These are phyloP conservation scores for Hydractinia echinata DNA, from an alignment of 30 jellyfish, hydroid and myxozoan species.

Conservation along the genomic window DNA sequence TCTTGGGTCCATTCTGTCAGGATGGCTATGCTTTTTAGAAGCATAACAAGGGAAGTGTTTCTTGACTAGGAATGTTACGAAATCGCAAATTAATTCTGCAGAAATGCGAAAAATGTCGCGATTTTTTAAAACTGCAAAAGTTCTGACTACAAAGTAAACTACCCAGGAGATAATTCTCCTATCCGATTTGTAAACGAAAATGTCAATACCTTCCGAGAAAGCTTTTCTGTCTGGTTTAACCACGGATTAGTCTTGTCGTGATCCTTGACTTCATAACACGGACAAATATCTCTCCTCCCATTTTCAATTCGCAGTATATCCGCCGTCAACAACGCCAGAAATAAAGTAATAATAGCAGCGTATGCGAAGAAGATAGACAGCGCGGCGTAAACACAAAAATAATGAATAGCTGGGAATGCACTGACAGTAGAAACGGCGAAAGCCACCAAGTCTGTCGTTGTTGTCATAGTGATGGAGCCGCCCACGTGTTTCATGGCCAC, in stretches of 20 bases:
- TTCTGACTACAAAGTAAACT: too few species aligned
- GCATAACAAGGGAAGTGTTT: too few species aligned
- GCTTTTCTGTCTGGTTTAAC: not conserved
- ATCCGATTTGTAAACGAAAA: not conserved
- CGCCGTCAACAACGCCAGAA: constrained; percentile 41
- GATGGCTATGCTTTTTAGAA: too few species aligned
- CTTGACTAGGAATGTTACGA: too few species aligned
- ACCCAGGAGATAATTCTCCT: too few species aligned
- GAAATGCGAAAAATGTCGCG: too few species aligned
- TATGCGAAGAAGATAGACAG: constrained; percentile 37
- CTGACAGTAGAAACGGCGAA: constrained; percentile 56
- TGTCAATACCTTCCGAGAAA: constrained; percentile 1
- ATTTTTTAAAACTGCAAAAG: too few species aligned
- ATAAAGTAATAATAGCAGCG: constrained; percentile 29
- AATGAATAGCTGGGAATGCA: constrained; percentile 58
- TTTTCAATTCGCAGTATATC: constrained; percentile 45
- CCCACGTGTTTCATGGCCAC: constrained; percentile 22
- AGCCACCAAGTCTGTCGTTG: constrained; percentile 70
- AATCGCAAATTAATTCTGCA: too few species aligned
- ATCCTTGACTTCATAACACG: constrained; percentile 6
- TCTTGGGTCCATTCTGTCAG: too few species aligned
- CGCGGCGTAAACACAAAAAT: constrained; percentile 65
- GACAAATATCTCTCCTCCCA: constrained; percentile 43
- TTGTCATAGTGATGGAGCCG: constrained; percentile 68
- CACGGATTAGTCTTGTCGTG: constrained; percentile 4